A percentile compares a stretch with the other conserved stretches of the same genome.
Conservation (phyloP, 1,140 invertebrate genomes). For the Cyphomyrmex costatus region DNA sequence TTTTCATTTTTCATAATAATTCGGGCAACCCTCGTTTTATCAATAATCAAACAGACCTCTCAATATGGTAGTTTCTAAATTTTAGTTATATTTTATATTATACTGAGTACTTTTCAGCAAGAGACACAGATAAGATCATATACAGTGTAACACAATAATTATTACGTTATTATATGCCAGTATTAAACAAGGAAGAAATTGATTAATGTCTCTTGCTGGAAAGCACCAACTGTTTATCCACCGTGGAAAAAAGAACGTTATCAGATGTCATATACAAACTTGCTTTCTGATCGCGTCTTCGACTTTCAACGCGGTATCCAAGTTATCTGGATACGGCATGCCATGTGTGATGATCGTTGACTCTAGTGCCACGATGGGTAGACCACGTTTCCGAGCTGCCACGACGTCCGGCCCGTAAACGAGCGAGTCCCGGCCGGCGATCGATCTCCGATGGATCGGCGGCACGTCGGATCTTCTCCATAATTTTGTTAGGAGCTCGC, state of each 20-base stretch:
- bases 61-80: background rate
- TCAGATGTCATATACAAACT: constrained; percentile 83
- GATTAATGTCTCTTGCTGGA: no score
- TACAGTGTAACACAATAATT: no score
- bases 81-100: background rate
- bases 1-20: no score
- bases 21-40: background rate
- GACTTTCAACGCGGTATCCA: constrained; percentile 94
- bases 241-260: background rate
- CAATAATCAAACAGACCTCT: background rate
- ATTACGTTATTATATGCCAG: no score
- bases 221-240: no score
- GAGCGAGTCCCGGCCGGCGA: background rate
- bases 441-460: constrained; percentile 34
- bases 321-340: constrained; percentile 97
- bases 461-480: background rate
- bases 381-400: constrained; percentile 87
- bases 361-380: constrained; percentile 97
- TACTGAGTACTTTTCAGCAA: no score
- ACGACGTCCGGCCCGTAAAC: constrained; percentile 87
- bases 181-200: no score
- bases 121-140: no score
- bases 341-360: constrained; percentile 99
- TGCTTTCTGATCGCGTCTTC: constrained; percentile 92
- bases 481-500: background rate